Base-by-base conservation (phyloP, 2,888 invertebrate species). In the Nomada ferruginata region DNA sequence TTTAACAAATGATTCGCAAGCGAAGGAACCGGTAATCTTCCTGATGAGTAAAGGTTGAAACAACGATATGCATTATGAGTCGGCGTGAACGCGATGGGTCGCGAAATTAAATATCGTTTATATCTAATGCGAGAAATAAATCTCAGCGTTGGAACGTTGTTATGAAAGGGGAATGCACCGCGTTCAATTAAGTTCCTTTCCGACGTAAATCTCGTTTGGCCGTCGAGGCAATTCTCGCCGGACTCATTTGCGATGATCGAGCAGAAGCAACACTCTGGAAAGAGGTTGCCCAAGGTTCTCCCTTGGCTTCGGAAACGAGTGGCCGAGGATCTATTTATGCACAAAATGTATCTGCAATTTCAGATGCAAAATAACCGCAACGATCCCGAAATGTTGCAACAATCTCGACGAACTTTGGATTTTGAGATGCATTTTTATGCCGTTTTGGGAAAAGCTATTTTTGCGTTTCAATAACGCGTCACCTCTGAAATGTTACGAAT, bases 141-240 rank as follows among this genome's bases (percentile, higher is more conserved):
- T 83, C 65, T 74, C 23, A 47, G 29, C 23, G 44, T 20, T n/a
- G 71, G 70, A 85, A 85, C 61, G 68, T 74, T 69, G 65, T 83
- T 85, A 80, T 42, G 73, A 77, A 42, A 52, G 60, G 65, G 63
- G 59, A 72, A 69, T 26, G 71, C 53, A 44, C 29, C 10, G 53
- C 13, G 66, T 44, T 65, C 74, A 69, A 83, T 85, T 81, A 79
- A 76, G 74, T 63, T 52, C 50, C 78, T 76, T 81, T 83, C 76
- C 80, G 52, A 15, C 47, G 79, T 15, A 76, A 85, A 85, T 72
- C 76, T 44, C 57, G 70, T 83, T 85, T 83, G 11, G 69, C 55
- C 53, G 69, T 44, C 57, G 42, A 69, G 57, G 72, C 72, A 74
- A 83, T 75, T 83, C 65, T 72, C 66, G 71, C n/a, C 13, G 66